phyloP scores from a whole-genome alignment of 2,113 vertebrate species.

The Phoxinus phoxinus region DNA sequence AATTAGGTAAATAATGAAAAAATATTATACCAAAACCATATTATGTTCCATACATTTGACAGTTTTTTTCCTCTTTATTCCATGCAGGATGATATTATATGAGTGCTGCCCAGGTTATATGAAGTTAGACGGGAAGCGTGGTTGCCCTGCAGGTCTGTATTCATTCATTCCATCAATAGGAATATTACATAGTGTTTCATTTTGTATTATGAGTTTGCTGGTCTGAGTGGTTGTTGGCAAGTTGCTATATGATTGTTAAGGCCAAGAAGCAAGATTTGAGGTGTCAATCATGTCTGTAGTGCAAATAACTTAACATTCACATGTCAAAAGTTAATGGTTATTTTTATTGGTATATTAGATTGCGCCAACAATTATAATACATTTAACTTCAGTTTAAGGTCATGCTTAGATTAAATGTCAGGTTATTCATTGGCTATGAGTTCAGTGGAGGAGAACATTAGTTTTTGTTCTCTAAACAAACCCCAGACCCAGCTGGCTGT shows the following conservation, averaged over 20 bases:
- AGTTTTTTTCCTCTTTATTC: neutral
- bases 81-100: conserved; percentile 83
- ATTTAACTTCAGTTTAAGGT: neutral
- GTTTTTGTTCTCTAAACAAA: conserved; percentile 17
- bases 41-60: neutral
- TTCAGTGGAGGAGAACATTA: conserved; percentile 8
- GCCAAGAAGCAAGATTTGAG: neutral
- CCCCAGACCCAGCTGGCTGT: neutral
- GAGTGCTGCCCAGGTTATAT: conserved; percentile 98
- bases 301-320: neutral
- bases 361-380: neutral
- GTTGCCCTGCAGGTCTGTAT: conserved; percentile 93
- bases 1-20: neutral
- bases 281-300: neutral
- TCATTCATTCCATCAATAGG: neutral
- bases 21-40: neutral
- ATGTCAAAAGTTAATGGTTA: neutral
- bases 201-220: neutral
- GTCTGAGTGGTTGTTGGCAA: neutral
- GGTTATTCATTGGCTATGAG: conserved; percentile 9
- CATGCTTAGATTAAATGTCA: conserved; percentile 17
- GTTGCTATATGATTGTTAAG: neutral
- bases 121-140: conserved; percentile 84
- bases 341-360: neutral
- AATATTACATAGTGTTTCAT: neutral